Evolutionary conservation across 2,797 vertebrate genomes (phyloP), one percentile per base, ranked within the genome.

Genomic region (Odontamblyopus lacepedii): DNA sequence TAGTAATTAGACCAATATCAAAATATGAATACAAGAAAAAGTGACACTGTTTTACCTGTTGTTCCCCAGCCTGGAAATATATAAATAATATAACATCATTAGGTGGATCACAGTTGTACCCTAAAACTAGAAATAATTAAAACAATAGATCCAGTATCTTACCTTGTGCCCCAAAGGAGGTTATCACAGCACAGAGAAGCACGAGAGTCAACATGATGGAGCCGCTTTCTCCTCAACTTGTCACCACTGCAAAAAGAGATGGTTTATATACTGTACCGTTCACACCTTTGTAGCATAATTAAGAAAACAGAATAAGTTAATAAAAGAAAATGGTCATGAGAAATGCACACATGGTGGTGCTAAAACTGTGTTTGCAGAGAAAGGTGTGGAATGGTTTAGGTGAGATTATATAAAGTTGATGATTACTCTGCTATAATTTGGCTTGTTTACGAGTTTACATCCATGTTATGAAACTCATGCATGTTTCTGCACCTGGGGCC

Each of bases 201-300:
- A 89, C 2, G 4, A 90, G 76, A 66, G 80, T 75, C 89, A 78
- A 85, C 88, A 91, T 90, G 66, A 23, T 78, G 62, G 70, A 65
- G 83, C 3, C 0, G 19, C 76, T 78, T 64, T 16, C 62, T 50
- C 75, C 55, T 69, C 70, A 72, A 53, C 15, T 18, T 89, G 75
- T 44, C 67, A 68, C 19, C 76, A 23, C 57, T 50, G 16, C 59
- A 77, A 15, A 70, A 41, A 18, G 8, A 0, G 2, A 69, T 18
- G n/a, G 50, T 55, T 90, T 89, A 80, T 87, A 90, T 90, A 78
- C 38, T 63, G 69, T 56, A 9, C 27, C 23, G 1, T 56, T 16
- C 57, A 68, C 2, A n/a, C 53, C 26, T 68, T 63, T 67, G 53
- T 23, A 64, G 51, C 64, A 57, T 44, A 62, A 78, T 51, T 6